Evolutionary conservation across 1,140 invertebrate genomes (phyloP), one percentile per base, ranked within the genome.

Genomic region (Drosophila equinoxialis): DNA sequence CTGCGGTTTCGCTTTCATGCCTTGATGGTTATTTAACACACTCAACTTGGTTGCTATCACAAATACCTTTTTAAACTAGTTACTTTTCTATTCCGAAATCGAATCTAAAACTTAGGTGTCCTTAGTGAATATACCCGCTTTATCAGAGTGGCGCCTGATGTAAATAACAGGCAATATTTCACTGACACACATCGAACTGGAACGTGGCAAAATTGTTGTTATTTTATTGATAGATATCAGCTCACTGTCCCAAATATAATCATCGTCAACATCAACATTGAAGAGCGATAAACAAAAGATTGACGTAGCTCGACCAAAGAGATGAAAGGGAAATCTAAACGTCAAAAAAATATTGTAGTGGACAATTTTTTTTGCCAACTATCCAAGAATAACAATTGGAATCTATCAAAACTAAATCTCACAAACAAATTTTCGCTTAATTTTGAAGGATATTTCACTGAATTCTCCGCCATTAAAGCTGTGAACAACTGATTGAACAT

Each of bases 181-280:
- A 71, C 62, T 51, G 45, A 14, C 45, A 23, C 45, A 51, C 66
- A 77, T 77, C 63, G 57, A 35, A 61, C 30, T 45, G 14, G 20
- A 39, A n/a, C 64, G 60, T 62, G 60, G 39, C 55, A 68, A 65
- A 75, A 51, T 69, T 48, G 64, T 73, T 77, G 48, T 65, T 68
- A 65, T 65, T 26, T 77, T 70, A 77, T 67, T 71, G 58, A 77
- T 67, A 77, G 74, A 77, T 77, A 77, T 51, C 45, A 14, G 14
- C 73, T 10, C 62, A 77, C 33, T 48, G 20, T 42, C 8, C 37
- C n/a, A 48, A 17, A 26, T 54, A 60, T 66, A 33, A 64, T 33
- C 65, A 69, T n/a, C 13, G 17, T 37, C 65, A 26, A 37, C 8
- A 41, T 23, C 26, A 39, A 30, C 23, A 62, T 68, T 42, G 62